Evolutionary conservation across 1,140 invertebrate genomes (phyloP), one percentile per base, ranked within the genome.

Genomic region (Pogonus chalceus): DNA sequence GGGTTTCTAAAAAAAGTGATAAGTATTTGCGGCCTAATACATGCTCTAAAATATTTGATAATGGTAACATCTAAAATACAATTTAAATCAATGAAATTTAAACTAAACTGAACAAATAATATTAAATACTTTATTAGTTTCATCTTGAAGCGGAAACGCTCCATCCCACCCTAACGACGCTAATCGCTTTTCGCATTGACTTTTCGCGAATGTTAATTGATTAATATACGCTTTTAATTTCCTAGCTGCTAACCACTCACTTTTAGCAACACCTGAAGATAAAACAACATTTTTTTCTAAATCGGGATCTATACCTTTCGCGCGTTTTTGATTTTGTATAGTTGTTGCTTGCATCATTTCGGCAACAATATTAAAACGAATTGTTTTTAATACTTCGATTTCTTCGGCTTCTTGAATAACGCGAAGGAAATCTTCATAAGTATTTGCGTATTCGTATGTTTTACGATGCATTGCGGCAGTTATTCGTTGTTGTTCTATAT

Each of bases 321-420:
- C 81, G 61, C 87, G 78, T 72, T 92, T 92, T 47, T 93, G 74
- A 67, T 91, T 92, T 71, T 92, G 89, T 53, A 92, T 79, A 1
- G 88, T 91, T 31, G 91, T 92, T 0, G 90, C 89, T 75, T 95
- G 90, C 86, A 94, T 92, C 57, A 94, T 87, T 76, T 93, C 90
- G 21, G 85, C 90, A 0, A 93, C 84, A 57, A 94, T 91, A 62
- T 89, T 88, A 58, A 86, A 89, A 73, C 84, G 74, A 59, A 93
- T 87, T 62, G 87, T 81, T 64, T 89, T 90, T 14, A 95, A 73
- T 53, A 88, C 83, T 64, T 92, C 88, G 47, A 92, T 68, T 70
- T 90, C 88, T 59, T 80, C 80, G 35, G 83, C 88, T 56, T 79
- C 82, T 59, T 89, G 85, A 49, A 95, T 92, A 63, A 90, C 81